Evolutionary conservation across 2,888 invertebrate genomes (phyloP).

Genomic region (Apamea monoglypha): DNA sequence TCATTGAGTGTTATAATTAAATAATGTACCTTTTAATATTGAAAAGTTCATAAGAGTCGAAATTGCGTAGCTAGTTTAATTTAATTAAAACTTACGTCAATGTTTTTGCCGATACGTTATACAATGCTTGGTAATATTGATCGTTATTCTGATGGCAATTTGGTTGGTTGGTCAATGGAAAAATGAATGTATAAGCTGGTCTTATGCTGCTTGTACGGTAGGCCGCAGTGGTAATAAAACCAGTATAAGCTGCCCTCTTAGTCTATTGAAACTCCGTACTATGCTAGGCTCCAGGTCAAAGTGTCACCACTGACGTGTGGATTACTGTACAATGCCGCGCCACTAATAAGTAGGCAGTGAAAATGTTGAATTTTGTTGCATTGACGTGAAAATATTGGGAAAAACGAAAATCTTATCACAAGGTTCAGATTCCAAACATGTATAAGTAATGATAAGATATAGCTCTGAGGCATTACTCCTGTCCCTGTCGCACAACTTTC

Average conservation of each 20-base stretch:
- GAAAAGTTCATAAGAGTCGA: slow-evolving; percentile 9
- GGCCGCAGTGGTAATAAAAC: neutral
- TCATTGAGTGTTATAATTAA: slow-evolving; percentile 9
- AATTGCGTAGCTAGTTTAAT: slow-evolving; percentile 4
- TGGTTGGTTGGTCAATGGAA: neutral
- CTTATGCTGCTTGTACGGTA: neutral
- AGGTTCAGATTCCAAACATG: slow-evolving; percentile 3
- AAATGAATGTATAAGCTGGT: neutral
- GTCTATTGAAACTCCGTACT: neutral
- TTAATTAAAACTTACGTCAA: neutral
- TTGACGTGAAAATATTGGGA: neutral
- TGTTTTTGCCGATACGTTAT: neutral
- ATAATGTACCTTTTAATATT: slow-evolving; percentile 5
- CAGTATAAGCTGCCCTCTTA: neutral
- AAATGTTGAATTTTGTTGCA: slow-evolving; percentile 17
- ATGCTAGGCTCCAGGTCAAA: neutral
- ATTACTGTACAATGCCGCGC: neutral
- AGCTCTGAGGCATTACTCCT: too few relatives aligned
- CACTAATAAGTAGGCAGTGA: slow-evolving; percentile 7
- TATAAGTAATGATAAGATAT: neutral
- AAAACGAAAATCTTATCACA: neutral
- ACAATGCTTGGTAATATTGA: neutral
- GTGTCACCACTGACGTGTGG: neutral
- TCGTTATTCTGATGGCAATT: slow-evolving; percentile 1
- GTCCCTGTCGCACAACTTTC: neutral